A percentile compares a stretch with the other conserved stretches of the same genome.
Evolutionary conservation across 2,113 vertebrate species (phyloP).

Genomic region (Ondatra zibethicus): DNA sequence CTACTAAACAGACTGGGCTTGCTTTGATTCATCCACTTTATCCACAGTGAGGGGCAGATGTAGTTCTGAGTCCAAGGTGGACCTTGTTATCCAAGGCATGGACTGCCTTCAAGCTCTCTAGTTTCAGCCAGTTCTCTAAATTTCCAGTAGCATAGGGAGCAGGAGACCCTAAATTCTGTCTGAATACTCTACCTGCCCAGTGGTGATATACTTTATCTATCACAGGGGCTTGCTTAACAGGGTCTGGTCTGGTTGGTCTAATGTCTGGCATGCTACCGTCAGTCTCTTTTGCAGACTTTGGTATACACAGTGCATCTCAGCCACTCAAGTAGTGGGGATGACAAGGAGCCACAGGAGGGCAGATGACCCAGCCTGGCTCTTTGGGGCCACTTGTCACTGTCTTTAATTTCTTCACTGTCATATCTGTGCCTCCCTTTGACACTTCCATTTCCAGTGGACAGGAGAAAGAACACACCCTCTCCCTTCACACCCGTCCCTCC

Average conservation of each 20-base stretch:
- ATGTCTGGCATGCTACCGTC: background rate
- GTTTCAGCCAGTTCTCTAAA: background rate
- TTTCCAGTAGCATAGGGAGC: background rate
- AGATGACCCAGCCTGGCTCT: background rate
- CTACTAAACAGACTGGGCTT: accelerated
- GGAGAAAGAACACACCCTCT: background rate
- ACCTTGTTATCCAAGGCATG: accelerated
- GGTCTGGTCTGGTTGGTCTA: background rate
- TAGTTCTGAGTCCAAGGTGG: background rate
- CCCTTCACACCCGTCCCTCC: background rate
- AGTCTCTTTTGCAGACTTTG: background rate
- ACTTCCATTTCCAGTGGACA: background rate
- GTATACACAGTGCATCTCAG: accelerated
- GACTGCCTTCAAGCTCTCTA: background rate
- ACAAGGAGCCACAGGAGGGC: background rate
- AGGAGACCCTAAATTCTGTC: background rate
- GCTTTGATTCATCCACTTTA: too few species aligned
- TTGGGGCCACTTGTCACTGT: background rate
- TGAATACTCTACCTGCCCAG: background rate
- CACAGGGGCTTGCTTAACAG: background rate
- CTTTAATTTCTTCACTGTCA: background rate
- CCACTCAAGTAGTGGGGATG: background rate
- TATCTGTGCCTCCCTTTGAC: accelerated
- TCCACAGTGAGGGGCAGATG: background rate
- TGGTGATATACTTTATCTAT: background rate